These are phyloP conservation scores for Drosophila siamana DNA, from an alignment of 2,888 invertebrate species.

Conservation along the genomic window DNA sequence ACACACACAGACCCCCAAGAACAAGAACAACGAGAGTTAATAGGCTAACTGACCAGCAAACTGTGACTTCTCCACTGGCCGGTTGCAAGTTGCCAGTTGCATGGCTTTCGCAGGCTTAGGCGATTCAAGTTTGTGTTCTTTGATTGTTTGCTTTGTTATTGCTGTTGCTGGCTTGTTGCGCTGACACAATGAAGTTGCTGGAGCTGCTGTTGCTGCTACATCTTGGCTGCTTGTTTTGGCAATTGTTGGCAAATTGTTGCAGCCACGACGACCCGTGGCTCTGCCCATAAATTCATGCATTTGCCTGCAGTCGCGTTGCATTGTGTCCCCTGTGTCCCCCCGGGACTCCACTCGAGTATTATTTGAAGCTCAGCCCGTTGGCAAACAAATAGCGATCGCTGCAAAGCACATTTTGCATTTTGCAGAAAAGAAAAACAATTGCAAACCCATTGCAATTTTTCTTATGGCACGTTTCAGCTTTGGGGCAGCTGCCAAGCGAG, in stretches of 20 bases:
- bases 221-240: conserved; percentile 14
- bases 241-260: conserved; percentile 32
- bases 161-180: conserved; percentile 11
- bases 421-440: conserved; percentile 59
- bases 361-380: conserved; percentile 13
- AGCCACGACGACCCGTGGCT: conserved; percentile 23
- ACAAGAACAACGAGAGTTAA: conserved; percentile 8
- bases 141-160: conserved; percentile 16
- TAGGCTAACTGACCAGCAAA: conserved; percentile 1
- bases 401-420: conserved; percentile 33
- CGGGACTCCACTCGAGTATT: background rate
- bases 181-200: conserved; percentile 13
- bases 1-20: too few relatives aligned
- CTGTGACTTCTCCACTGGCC: background rate
- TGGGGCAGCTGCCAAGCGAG: conserved; percentile 1
- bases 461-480: conserved; percentile 27
- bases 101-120: conserved; percentile 12
- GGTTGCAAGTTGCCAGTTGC: conserved; percentile 11
- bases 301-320: conserved; percentile 52
- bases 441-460: conserved; percentile 61
- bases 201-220: background rate
- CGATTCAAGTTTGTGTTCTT: conserved; percentile 19
- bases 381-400: conserved; percentile 48
- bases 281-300: conserved; percentile 43
- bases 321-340: conserved; percentile 34